Percentiles rank a stretch among this genome's conserved stretches.
Evolutionary conservation across 2,113 vertebrate species (phyloP).

Genomic region (Mobula birostris): DNA sequence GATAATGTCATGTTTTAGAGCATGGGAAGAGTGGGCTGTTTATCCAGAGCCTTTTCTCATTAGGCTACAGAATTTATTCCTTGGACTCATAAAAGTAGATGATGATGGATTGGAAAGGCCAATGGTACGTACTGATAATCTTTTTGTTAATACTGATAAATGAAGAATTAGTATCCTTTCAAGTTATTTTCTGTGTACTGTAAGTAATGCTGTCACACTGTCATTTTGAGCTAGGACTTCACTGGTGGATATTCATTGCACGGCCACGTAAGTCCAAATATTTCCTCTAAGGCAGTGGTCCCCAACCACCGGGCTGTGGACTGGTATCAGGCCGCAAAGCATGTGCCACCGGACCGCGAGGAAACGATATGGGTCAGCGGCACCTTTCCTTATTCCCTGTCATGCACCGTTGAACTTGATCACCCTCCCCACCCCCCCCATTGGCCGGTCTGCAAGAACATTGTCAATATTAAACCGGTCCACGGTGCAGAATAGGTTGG

Average conservation of each 20-base stretch:
- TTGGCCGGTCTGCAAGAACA: too few species aligned
- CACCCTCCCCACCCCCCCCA: too few species aligned
- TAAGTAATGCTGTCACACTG: neutral
- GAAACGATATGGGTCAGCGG: too few species aligned
- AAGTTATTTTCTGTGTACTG: neutral
- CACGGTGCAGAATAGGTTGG: too few species aligned
- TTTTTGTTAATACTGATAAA: neutral
- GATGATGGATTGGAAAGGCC: constrained; percentile 50
- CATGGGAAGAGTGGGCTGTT: constrained; percentile 72
- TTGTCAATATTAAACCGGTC: too few species aligned
- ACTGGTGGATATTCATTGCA: neutral
- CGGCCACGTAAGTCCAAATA: neutral
- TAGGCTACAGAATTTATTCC: constrained; percentile 67
- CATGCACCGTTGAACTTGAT: too few species aligned
- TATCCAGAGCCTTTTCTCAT: constrained; percentile 67
- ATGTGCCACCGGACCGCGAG: too few species aligned
- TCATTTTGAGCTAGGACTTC: neutral
- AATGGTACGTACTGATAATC: constrained; percentile 49
- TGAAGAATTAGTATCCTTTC: neutral
- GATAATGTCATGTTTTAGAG: constrained; percentile 63
- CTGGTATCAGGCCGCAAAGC: too few species aligned
- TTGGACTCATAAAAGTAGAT: constrained; percentile 57
- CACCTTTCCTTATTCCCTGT: too few species aligned
- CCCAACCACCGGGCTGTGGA: too few species aligned
- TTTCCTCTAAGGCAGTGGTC: neutral